These are phyloP conservation scores for Eclectus roratus DNA, from an alignment of 2,113 vertebrate species.

Conservation along the genomic window DNA sequence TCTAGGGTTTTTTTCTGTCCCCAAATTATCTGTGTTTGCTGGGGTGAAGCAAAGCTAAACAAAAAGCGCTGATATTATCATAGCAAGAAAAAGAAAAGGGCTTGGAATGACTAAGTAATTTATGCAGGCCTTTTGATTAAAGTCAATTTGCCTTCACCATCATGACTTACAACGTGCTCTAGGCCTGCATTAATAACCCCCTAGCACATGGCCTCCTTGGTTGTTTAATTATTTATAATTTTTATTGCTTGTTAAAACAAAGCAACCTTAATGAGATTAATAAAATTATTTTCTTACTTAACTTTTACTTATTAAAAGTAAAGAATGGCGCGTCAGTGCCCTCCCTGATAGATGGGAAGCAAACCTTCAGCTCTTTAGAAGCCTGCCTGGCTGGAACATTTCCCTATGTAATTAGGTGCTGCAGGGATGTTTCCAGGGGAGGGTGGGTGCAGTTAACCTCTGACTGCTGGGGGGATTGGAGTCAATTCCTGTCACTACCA, in stretches of 20 bases:
- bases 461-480: fast-evolving
- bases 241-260: conserved; percentile 58
- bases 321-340: neutral
- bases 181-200: conserved; percentile 60
- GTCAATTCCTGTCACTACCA: neutral
- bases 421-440: neutral
- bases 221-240: conserved; percentile 66
- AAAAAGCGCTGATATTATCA: neutral
- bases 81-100: conserved; percentile 17
- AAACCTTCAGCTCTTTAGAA: neutral
- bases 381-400: neutral
- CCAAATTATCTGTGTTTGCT: neutral
- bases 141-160: conserved; percentile 65
- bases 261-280: conserved; percentile 54
- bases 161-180: conserved; percentile 41
- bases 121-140: conserved; percentile 63
- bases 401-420: fast-evolving
- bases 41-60: neutral
- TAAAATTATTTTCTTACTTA: conserved; percentile 40
- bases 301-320: neutral
- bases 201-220: conserved; percentile 38
- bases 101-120: conserved; percentile 56
- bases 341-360: neutral
- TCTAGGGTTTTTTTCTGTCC: neutral
- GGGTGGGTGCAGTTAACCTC: neutral